Percentiles rank a stretch among this genome's conserved stretches.
Evolutionary conservation across 2,797 vertebrate species (phyloP).

Genomic region (Hafferia zeledoni): DNA sequence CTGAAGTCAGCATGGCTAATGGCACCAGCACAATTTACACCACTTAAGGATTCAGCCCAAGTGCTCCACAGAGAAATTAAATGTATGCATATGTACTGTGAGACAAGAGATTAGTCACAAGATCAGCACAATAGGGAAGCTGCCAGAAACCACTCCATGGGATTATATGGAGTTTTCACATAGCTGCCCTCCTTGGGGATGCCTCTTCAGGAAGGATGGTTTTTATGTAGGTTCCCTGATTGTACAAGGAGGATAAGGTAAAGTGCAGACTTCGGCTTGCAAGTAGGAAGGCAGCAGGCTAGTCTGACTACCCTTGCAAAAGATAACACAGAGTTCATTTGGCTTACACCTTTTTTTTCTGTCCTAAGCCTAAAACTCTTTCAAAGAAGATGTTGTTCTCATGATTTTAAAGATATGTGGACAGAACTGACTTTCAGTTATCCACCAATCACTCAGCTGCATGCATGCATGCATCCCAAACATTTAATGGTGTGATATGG

Average conservation of each 20-base stretch:
- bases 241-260: fast-evolving
- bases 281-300: not conserved
- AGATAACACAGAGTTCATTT: not conserved
- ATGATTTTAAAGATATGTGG: not conserved
- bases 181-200: not conserved
- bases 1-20: not conserved
- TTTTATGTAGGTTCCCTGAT: not conserved
- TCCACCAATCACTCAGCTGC: not conserved
- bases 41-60: not conserved
- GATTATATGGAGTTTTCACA: not conserved
- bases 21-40: not conserved
- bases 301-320: not conserved
- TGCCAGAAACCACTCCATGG: fast-evolving
- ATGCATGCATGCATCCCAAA: fast-evolving
- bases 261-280: not conserved
- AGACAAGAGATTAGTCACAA: not conserved
- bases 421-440: not conserved
- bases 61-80: not conserved
- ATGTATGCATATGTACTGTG: not conserved
- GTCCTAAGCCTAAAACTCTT: not conserved
- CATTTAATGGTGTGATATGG: not conserved
- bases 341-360: not conserved
- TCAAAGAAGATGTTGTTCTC: not conserved
- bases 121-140: not conserved
- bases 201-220: not conserved